Evolutionary conservation across 92 coral and sea anemone genomes (phyloP), one percentile per base, ranked within the genome.

Genomic region (Parazoanthus swiftii): DNA sequence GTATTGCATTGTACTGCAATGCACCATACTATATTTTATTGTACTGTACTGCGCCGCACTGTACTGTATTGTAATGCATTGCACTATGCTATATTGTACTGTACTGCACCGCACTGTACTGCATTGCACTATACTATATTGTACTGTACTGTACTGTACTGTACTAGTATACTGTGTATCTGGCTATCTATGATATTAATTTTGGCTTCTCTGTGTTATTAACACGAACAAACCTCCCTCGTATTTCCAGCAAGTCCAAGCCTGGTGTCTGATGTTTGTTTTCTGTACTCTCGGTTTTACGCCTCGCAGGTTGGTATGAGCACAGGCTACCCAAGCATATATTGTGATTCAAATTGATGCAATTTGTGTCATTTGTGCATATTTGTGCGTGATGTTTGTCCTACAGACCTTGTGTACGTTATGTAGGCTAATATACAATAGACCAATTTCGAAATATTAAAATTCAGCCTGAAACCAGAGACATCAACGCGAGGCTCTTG

Each of bases 201-300:
- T 44, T 44, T 44, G 48, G 48, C 48, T 44, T 44, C 48, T 44
- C 48, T 44, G 48, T 44, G 48, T 44, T 44, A 44, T 44, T 44
- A 44, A 44, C 48, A 44, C 48, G 48, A 44, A 44, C 48, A 44
- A 44, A 44, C 48, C 48, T 44, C 48, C 48, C 48, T 44, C 48
- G 48, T 38, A 4, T 14, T 85, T 90, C 13, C 81, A 96, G 98
- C 90, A 11, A 91, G 85, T 37, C 91, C 92, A 59, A 90, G 77
- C 43, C 82, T 96, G 42, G 88, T 93, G n/a, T 92, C 96, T 46
- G 86, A 96, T 66, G 93, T 95, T 59, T 93, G 98, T 81, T 94
- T 87, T 76, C 95, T 96, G 35, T 96, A 90, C 80, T 93, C 98
- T 68, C 88, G 94, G 33, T 96, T 96, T 73, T 94, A 95, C 85